Conservation (phyloP, 1,140 invertebrate species). For the Zaprionus vittiger region DNA sequence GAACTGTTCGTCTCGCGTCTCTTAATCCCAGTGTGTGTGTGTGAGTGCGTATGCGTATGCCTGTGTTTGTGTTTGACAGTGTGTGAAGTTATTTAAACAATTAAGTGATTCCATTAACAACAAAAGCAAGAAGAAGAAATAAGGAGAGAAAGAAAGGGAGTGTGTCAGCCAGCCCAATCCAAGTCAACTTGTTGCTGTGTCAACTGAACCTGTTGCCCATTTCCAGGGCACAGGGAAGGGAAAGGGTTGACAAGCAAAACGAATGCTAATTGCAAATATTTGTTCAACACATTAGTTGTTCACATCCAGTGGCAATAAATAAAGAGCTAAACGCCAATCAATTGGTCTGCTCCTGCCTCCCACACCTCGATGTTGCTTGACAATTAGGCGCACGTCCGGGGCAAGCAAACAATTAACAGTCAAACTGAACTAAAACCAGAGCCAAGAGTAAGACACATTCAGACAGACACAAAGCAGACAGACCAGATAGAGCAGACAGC, state of each 20-base stretch:
- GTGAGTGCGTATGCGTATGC: slow-evolving; percentile 1
- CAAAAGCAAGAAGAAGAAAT: neutral
- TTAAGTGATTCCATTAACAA: slow-evolving; percentile 29
- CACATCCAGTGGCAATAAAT: slow-evolving; percentile 54
- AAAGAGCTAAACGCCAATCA: slow-evolving; percentile 49
- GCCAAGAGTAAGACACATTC: slow-evolving; percentile 5
- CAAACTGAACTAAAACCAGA: slow-evolving; percentile 5
- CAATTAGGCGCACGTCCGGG: slow-evolving; percentile 42
- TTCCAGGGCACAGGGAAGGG: neutral
- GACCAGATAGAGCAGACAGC: neutral
- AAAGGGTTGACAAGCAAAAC: slow-evolving; percentile 38
- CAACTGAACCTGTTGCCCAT: slow-evolving; percentile 43
- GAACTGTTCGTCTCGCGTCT: slow-evolving; percentile 27
- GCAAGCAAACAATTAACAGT: slow-evolving; percentile 22
- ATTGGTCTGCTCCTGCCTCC: neutral
- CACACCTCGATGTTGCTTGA: slow-evolving; percentile 12
- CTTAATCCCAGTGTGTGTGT: neutral
- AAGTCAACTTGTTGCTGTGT: slow-evolving; percentile 67
- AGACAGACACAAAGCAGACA: neutral
- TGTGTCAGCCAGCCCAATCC: neutral
- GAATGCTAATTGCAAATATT: slow-evolving; percentile 69
- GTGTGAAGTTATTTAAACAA: slow-evolving; percentile 35
- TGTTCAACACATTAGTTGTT: slow-evolving; percentile 61
- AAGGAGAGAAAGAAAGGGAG: neutral
- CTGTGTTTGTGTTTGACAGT: neutral